Conservation (phyloP, 1,140 invertebrate species). For the Trypoxylus dichotomus region DNA sequence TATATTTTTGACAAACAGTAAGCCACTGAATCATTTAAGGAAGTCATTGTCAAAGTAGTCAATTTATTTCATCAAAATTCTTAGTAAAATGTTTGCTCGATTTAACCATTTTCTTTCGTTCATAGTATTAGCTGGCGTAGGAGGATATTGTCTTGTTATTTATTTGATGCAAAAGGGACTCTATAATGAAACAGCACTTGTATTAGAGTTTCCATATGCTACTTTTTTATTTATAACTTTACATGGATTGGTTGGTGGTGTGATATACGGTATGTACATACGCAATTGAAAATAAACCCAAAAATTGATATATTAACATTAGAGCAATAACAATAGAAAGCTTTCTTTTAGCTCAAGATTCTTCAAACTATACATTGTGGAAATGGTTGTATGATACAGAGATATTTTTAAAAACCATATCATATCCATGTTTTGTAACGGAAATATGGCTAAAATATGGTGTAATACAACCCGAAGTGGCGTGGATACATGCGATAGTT, state of each 20-base stretch:
- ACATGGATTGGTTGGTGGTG: neutral
- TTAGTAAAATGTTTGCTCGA: neutral
- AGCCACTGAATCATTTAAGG: too few relatives aligned
- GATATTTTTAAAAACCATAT: neutral
- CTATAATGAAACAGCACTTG: neutral
- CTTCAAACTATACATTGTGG: neutral
- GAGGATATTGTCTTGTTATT: neutral
- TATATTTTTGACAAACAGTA: too few relatives aligned
- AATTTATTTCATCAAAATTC: neutral
- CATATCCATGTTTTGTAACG: conserved; percentile 1
- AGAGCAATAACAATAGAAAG: neutral
- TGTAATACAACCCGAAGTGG: neutral
- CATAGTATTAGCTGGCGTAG: neutral
- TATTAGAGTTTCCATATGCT: neutral
- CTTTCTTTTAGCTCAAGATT: neutral
- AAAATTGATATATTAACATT: neutral
- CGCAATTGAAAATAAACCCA: too few relatives aligned
- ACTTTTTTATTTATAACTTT: neutral
- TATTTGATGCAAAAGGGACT: neutral
- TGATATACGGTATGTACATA: neutral
- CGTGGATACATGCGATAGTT: conserved; percentile 9
- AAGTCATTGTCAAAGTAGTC: too few relatives aligned
- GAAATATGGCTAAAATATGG: conserved; percentile 23
- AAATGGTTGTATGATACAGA: neutral
- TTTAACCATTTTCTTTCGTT: neutral